Percentiles rank a stretch among this genome's conserved stretches.
These are phyloP conservation scores for Phymorhynchus buccinoides DNA, from an alignment of 1,140 invertebrate species.

Conservation along the genomic window DNA sequence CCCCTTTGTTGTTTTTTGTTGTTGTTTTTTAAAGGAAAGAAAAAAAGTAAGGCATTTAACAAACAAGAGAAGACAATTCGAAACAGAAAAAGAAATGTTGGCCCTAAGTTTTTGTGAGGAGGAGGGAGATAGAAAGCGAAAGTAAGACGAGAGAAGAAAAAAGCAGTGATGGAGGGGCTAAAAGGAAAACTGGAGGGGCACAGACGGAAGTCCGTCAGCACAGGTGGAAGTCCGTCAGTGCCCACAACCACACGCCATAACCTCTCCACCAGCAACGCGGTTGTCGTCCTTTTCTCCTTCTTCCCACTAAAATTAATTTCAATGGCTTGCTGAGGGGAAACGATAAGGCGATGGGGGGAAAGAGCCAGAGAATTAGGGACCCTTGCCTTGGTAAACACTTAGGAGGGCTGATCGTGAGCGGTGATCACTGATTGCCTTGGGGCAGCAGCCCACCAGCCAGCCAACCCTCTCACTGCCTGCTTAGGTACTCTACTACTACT, in stretches of 20 bases:
- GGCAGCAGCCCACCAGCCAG: constrained; percentile 8
- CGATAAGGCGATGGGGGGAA: constrained; percentile 30
- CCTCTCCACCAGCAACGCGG: constrained; percentile 14
- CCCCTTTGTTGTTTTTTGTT: not conserved
- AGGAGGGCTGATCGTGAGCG: constrained; percentile 23
- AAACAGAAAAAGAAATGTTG: no score
- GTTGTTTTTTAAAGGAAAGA: no score
- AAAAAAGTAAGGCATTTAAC: no score
- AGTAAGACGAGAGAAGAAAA: no score
- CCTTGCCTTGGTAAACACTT: constrained; percentile 34
- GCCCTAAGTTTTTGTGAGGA: not conserved
- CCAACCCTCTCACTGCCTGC: not conserved
- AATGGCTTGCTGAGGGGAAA: constrained; percentile 31
- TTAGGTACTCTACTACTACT: no score
- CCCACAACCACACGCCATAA: constrained; percentile 38
- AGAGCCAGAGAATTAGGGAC: constrained; percentile 21
- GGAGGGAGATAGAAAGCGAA: no score
- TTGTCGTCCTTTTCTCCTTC: not conserved
- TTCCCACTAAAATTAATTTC: constrained; percentile 39
- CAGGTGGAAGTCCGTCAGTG: constrained; percentile 4
- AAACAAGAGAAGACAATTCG: not conserved
- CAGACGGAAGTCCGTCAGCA: constrained; percentile 10
- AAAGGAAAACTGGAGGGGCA: not conserved
- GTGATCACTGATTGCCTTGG: not conserved
- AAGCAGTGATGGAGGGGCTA: not conserved